Evolutionary conservation across 2,797 vertebrate genomes (phyloP), one percentile per base, ranked within the genome.

Genomic region (Helarctos malayanus): DNA sequence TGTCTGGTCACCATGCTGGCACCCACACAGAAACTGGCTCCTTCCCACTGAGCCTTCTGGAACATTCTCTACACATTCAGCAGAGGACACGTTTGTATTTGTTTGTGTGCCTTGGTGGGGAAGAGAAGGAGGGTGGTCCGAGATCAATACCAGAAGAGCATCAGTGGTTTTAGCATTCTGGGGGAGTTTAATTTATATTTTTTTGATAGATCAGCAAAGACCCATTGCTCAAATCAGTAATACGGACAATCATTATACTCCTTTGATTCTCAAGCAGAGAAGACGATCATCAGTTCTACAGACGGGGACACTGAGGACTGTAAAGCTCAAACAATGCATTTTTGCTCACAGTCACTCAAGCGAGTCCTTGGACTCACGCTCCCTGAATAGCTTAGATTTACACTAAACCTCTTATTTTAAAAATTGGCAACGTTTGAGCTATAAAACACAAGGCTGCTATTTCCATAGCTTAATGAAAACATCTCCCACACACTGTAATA

Each of bases 391-490:
- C 93, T 91, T 84, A 93, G 89, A 85, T 75, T 49, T 93, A 71
- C 16, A 79, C 45, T 35, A 97, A 97, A 85, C 49, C 41, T 57
- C 45, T 92, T 95, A 95, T 95, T 96, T 93, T n/a, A 97, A 96
- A 95, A 78, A 95, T 47, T 91, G 95, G 95, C 96, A 94, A 59
- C 0, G 18, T 47, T 94, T 83, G 84, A 93, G 85, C 63, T 95
- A 86, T 96, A 92, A 97, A 97, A 97, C 57, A 80, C 49, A 96
- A 97, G 87, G 13, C 86, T 97, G 76, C 91, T 97, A 94, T 95
- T 95, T 95, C 95, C 71, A 59, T 79, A 92, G 97, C 94, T 96
- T 94, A 98, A 96, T 87, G 97, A 97, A 97, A 95, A 95, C 45
- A 41, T 92, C 95, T 84, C 88, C 96, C 95, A 93, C 88, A 97